phyloP scores from a whole-genome alignment of 2,797 vertebrate genomes.

The Eulemur rubriventer region DNA sequence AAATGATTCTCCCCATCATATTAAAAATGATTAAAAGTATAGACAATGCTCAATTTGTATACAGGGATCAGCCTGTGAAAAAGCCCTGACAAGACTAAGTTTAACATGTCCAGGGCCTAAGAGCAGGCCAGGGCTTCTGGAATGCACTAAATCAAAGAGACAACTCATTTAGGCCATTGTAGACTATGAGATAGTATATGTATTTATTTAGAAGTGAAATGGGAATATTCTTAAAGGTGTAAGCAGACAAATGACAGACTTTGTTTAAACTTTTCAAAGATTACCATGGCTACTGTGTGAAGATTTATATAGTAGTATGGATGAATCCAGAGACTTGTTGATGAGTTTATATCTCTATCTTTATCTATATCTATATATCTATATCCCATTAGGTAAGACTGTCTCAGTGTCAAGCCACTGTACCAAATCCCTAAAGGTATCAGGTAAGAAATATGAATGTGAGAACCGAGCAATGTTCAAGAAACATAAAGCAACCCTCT shows the following conservation, averaged over 20 bases:
- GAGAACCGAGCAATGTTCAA: background rate
- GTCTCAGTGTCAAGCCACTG: background rate
- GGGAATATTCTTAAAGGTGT: background rate
- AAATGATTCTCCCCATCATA: background rate
- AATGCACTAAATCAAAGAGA: background rate
- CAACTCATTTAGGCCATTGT: background rate
- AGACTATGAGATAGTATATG: background rate
- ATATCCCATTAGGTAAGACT: background rate
- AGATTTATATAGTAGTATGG: background rate
- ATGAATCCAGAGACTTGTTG: background rate
- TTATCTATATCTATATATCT: background rate
- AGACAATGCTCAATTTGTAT: background rate
- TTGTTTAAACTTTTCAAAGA: background rate
- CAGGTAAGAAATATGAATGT: background rate
- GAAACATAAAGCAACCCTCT: background rate
- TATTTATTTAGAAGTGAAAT: background rate
- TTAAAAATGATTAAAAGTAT: background rate
- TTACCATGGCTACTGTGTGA: background rate
- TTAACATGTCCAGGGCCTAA: background rate
- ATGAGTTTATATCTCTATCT: background rate
- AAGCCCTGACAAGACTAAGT: background rate
- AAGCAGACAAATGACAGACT: background rate
- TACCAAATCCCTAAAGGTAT: background rate
- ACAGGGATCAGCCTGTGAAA: background rate
- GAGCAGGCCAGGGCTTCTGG: background rate